Evolutionary conservation across 2,888 invertebrate genomes (phyloP).

Genomic region (Sclerodermus sp.): DNA sequence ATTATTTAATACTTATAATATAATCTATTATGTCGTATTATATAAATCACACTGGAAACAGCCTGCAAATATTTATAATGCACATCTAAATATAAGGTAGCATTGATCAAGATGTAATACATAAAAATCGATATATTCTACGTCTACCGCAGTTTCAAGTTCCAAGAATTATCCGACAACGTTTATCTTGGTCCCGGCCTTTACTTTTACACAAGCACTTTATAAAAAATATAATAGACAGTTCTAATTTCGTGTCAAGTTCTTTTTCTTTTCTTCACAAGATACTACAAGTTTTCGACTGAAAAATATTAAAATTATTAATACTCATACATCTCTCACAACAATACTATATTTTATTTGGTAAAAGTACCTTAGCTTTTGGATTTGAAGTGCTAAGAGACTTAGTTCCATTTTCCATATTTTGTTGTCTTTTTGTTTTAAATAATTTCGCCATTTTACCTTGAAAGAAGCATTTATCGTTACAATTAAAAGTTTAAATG

Average conservation of each 20-base stretch:
- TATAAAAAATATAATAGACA: constrained; percentile 28
- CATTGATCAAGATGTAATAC: constrained; percentile 7
- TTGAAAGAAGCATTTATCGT: too few species aligned
- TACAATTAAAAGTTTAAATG: too few species aligned
- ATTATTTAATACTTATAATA: too few species aligned
- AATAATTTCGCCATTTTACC: constrained; percentile 45
- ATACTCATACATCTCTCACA: background rate
- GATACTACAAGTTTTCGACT: constrained; percentile 45
- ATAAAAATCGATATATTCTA: constrained; percentile 2
- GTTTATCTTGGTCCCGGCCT: constrained; percentile 38
- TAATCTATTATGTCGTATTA: too few species aligned
- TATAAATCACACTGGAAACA: constrained; percentile 28
- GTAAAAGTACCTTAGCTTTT: constrained; percentile 44
- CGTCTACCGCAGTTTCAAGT: background rate
- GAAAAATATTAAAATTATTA: constrained; percentile 16
- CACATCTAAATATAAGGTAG: constrained; percentile 6
- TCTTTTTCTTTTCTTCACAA: constrained; percentile 29
- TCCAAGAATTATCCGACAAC: background rate
- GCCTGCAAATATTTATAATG: constrained; percentile 30
- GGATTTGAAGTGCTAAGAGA: constrained; percentile 17
- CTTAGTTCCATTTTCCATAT: constrained; percentile 39
- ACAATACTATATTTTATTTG: background rate
- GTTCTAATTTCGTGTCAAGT: background rate
- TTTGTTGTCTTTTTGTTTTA: constrained; percentile 32
- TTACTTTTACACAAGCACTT: constrained; percentile 20